Percentiles rank a stretch among this genome's conserved stretches.
Evolutionary conservation across 1,140 invertebrate species (phyloP).

Genomic region (Leptinotarsa undecemlineata): DNA sequence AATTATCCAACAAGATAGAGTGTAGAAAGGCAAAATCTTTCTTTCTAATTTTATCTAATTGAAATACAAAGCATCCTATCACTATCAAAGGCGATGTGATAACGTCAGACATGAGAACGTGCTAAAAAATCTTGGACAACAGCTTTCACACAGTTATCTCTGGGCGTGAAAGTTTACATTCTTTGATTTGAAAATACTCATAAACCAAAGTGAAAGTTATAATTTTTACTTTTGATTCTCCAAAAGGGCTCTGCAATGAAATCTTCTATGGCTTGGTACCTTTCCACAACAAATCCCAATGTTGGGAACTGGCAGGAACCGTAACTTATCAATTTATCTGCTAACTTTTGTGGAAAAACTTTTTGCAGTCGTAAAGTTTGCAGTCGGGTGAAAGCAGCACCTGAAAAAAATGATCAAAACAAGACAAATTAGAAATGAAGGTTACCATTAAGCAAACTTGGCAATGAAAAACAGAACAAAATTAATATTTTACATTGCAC

Average conservation of each 20-base stretch:
- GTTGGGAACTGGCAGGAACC: conserved; percentile 98
- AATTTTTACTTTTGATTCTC: conserved; percentile 76
- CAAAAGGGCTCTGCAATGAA: conserved; percentile 92
- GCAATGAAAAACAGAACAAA: background rate
- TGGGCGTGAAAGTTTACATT: background rate
- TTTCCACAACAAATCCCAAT: conserved; percentile 94
- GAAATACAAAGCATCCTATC: too few species aligned
- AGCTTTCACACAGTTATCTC: too few species aligned
- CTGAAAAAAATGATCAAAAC: conserved; percentile 55
- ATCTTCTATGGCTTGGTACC: conserved; percentile 85
- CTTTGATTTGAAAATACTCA: too few species aligned
- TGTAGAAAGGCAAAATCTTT: too few species aligned
- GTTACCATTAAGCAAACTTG: background rate
- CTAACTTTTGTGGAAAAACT: conserved; percentile 77
- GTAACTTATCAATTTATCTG: conserved; percentile 89
- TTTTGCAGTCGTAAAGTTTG: conserved; percentile 90
- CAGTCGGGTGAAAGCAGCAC: conserved; percentile 97
- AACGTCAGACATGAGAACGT: too few species aligned
- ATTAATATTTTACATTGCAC: background rate
- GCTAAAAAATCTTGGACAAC: too few species aligned
- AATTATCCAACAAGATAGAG: too few species aligned
- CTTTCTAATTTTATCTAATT: too few species aligned
- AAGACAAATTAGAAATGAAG: background rate
- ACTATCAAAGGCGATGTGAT: too few species aligned
- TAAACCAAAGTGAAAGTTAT: too few species aligned